phyloP scores from a whole-genome alignment of 2,888 invertebrate species.

The Mallateleia sp. region DNA sequence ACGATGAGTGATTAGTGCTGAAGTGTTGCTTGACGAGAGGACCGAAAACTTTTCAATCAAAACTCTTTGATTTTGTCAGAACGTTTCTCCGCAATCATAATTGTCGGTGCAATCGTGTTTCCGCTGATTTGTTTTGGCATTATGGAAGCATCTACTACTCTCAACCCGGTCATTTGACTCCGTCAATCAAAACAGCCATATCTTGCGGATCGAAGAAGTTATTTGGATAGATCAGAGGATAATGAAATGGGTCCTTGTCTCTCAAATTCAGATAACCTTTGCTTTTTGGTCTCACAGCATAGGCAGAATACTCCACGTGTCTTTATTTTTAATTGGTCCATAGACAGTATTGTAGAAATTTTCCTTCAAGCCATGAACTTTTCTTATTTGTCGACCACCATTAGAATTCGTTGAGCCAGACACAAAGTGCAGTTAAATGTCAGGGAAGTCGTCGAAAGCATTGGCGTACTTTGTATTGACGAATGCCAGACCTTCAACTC shows the following conservation, averaged over 20 bases:
- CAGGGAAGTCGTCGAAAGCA: constrained; percentile 96
- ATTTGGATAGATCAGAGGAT: constrained; percentile 97
- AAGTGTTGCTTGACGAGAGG: too few relatives aligned
- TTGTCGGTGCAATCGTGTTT: constrained; percentile 96
- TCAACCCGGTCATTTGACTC: constrained; percentile 95
- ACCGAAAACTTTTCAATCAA: constrained; percentile 94
- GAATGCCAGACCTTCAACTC: constrained; percentile 96
- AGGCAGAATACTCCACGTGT: constrained; percentile 95
- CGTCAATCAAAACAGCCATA: constrained; percentile 95
- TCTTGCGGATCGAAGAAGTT: constrained; percentile 96
- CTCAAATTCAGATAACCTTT: constrained; percentile 95
- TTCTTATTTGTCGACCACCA: constrained; percentile 94
- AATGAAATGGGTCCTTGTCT: constrained; percentile 96
- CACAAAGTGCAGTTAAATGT: constrained; percentile 97
- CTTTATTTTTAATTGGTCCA: constrained; percentile 93
- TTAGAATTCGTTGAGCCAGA: constrained; percentile 95
- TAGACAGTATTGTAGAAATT: constrained; percentile 95
- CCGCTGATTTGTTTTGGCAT: constrained; percentile 97
- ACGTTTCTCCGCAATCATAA: constrained; percentile 97
- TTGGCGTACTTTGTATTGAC: constrained; percentile 97
- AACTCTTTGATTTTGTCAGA: constrained; percentile 96
- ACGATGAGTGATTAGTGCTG: too few relatives aligned
- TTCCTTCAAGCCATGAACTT: constrained; percentile 95
- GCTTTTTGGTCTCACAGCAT: constrained; percentile 97
- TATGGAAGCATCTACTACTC: constrained; percentile 96